Conservation (phyloP, 1,140 invertebrate species). For the Chrysomallon squamiferum region DNA sequence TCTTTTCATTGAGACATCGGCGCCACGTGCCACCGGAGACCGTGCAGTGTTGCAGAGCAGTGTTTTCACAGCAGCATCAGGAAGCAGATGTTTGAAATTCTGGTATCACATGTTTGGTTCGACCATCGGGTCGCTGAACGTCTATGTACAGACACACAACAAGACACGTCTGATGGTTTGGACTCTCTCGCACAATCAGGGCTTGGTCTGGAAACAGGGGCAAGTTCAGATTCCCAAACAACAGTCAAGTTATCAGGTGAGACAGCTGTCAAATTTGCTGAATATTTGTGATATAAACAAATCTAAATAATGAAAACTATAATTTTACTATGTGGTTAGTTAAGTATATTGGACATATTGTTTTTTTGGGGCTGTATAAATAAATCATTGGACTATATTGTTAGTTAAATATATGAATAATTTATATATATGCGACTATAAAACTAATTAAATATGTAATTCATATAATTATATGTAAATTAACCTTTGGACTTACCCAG, state of each 20-base stretch:
- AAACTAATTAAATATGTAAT: too few species aligned
- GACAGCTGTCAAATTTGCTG: too few species aligned
- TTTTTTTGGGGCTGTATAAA: too few species aligned
- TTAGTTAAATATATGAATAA: too few species aligned
- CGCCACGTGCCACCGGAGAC: conserved; percentile 36
- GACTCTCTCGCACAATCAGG: background rate
- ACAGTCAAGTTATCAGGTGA: background rate
- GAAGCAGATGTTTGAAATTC: conserved; percentile 24
- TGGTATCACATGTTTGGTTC: conserved; percentile 44
- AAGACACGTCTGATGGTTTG: background rate
- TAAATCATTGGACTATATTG: too few species aligned
- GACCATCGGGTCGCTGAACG: conserved; percentile 23
- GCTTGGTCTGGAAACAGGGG: background rate
- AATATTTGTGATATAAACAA: too few species aligned
- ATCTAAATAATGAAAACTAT: too few species aligned
- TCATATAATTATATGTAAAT: too few species aligned
- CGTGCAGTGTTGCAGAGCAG: conserved; percentile 47
- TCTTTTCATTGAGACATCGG: conserved; percentile 38
- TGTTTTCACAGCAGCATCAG: conserved; percentile 20
- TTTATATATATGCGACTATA: too few species aligned
- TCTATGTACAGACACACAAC: conserved; percentile 9
- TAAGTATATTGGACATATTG: too few species aligned
- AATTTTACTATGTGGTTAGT: too few species aligned
- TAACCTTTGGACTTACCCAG: too few species aligned
- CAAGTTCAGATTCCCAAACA: background rate